These are phyloP conservation scores for Pheosia gnoma DNA, from an alignment of 2,888 invertebrate genomes.

Conservation along the genomic window DNA sequence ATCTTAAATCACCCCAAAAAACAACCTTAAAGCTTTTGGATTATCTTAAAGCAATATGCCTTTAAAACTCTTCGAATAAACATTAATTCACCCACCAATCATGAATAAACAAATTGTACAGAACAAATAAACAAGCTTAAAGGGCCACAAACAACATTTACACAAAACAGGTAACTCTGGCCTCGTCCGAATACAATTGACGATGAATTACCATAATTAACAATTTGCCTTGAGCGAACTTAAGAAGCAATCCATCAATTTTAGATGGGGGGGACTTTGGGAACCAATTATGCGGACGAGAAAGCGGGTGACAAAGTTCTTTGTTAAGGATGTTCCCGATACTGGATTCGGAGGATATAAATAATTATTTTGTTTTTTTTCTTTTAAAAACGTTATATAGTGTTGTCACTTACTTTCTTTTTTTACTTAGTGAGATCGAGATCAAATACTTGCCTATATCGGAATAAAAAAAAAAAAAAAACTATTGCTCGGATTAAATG, in stretches of 20 bases:
- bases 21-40: too few species aligned
- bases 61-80: conserved; percentile 20
- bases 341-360: not conserved
- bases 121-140: conserved; percentile 44
- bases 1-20: not conserved
- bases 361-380: not conserved
- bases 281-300: conserved; percentile 63
- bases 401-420: too few species aligned
- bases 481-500: too few species aligned
- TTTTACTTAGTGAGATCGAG: too few species aligned
- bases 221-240: conserved; percentile 56
- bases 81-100: conserved; percentile 27
- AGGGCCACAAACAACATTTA: conserved; percentile 45
- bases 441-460: too few species aligned
- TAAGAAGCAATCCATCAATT: conserved; percentile 73
- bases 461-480: too few species aligned
- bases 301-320: conserved; percentile 17
- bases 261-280: conserved; percentile 45
- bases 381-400: too few species aligned
- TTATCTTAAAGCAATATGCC: conserved; percentile 1
- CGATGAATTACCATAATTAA: conserved; percentile 72
- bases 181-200: conserved; percentile 46
- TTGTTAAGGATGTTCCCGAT: not conserved
- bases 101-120: conserved; percentile 26
- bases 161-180: conserved; percentile 48